Evolutionary conservation across 2,888 invertebrate genomes (phyloP).

Genomic region (Catocala nupta): DNA sequence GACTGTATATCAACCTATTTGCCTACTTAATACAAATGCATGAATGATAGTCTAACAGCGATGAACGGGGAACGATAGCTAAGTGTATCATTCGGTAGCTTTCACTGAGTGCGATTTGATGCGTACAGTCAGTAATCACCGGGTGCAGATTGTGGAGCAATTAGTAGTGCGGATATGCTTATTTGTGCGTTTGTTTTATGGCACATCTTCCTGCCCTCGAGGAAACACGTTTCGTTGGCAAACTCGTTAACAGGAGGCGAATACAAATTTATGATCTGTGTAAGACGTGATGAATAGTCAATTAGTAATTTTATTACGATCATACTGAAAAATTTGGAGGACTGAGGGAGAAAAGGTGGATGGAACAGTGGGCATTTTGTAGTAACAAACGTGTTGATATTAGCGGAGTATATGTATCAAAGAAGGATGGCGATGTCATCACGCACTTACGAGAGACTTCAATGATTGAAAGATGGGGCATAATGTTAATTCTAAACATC

Average conservation of each 20-base stretch:
- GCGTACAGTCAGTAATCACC: slow-evolving; percentile 56
- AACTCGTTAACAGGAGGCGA: slow-evolving; percentile 20
- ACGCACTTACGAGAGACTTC: no score
- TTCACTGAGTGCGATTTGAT: slow-evolving; percentile 69
- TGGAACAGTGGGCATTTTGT: no score
- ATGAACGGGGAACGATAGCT: slow-evolving; percentile 34
- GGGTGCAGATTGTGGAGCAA: slow-evolving; percentile 63
- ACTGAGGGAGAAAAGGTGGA: no score
- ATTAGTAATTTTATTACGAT: no score
- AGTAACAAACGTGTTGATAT: no score
- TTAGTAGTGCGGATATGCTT: slow-evolving; percentile 68
- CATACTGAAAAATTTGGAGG: no score
- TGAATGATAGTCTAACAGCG: no score
- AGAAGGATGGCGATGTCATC: no score
- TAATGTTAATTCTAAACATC: no score
- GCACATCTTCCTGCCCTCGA: slow-evolving; percentile 57
- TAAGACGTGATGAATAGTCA: background rate
- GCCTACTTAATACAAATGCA: slow-evolving; percentile 14
- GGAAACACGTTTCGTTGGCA: slow-evolving; percentile 46
- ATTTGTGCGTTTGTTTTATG: slow-evolving; percentile 38
- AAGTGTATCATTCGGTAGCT: slow-evolving; percentile 54
- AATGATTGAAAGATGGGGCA: no score
- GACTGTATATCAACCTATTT: slow-evolving; percentile 13
- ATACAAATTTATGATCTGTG: slow-evolving; percentile 20
- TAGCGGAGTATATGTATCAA: no score